Evolutionary conservation across 2,888 invertebrate genomes (phyloP), one percentile per base, ranked within the genome.

Genomic region (Empis livida): DNA sequence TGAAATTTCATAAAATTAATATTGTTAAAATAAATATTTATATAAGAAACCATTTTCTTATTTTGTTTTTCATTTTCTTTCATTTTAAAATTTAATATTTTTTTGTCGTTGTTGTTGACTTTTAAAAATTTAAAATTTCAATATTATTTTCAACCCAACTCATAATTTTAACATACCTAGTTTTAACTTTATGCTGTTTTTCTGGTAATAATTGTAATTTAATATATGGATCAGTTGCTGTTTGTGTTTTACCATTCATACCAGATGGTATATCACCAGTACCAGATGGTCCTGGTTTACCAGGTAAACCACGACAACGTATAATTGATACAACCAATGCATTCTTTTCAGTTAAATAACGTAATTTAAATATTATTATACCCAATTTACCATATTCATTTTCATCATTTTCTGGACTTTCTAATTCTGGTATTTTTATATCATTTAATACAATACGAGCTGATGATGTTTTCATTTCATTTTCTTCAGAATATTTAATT

Each of bases 161-260:
- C n/a, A n/a, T 13, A 32, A 32, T 32, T n/a, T n/a, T 32, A 6
- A n/a, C 35, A 2, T 35, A 75, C 75, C 75, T 77, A 51, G 95
- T 95, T 72, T 95, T 96, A 47, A 94, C 95, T 69, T 94, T 93
- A 66, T 96, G 95, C 64, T 93, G 92, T 68, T 96, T 96, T 62
- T 97, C 97, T 0, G 99, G 99, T 55, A 99, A 73, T 37, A 99
- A 76, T 67, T 96, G 97, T 48, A 99, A 78, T 70, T 99, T 99
- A 35, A 99, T 94, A 69, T 99, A 99, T 0, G 97, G 97, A 74
- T 99, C 97, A 4, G 70, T 70, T 16, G 67, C 69, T 2, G 63
- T 58, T 56, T 68, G 68, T 5, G 65, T 69, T 49, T 70, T 70
- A 42, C 70, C 69, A 59, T 69, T 69, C 58, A 65, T 61, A 44